phyloP scores from a whole-genome alignment of 1,140 invertebrate species.

The Drosophila repleta region DNA sequence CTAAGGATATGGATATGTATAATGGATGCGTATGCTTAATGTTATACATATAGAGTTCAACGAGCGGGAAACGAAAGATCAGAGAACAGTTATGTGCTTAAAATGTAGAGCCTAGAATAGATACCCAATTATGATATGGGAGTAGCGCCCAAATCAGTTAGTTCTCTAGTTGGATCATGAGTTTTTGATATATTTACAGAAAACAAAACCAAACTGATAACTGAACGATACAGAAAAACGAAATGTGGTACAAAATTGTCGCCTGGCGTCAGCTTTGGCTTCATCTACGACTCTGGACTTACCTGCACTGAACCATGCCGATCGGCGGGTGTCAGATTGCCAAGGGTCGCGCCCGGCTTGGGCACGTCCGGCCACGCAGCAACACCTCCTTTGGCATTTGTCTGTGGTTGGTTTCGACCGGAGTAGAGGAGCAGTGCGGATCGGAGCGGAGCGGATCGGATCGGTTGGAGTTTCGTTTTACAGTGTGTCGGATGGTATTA shows the following conservation, averaged over 20 bases:
- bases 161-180: conserved; percentile 5
- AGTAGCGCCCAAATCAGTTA: neutral
- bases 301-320: conserved; percentile 97
- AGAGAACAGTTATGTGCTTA: conserved; percentile 17
- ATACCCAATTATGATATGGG: conserved; percentile 6
- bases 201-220: conserved; percentile 25
- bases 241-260: conserved; percentile 27
- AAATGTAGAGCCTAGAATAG: conserved; percentile 4
- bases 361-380: conserved; percentile 86
- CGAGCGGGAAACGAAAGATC: conserved; percentile 25
- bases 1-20: neutral
- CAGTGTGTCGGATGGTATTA: conserved; percentile 44
- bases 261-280: conserved; percentile 23
- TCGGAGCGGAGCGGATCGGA: conserved; percentile 36
- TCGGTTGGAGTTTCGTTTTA: conserved; percentile 42
- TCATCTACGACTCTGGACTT: conserved; percentile 83
- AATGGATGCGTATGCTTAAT: conserved; percentile 10
- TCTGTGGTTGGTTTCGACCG: conserved; percentile 51
- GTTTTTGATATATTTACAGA: conserved; percentile 30
- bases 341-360: conserved; percentile 85
- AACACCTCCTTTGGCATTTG: conserved; percentile 84
- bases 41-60: conserved; percentile 30
- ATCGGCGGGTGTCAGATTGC: conserved; percentile 94
- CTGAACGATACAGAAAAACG: conserved; percentile 36
- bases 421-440: neutral